These are phyloP conservation scores for Leptothorax acervorum DNA, from an alignment of 2,888 invertebrate genomes.

Conservation along the genomic window DNA sequence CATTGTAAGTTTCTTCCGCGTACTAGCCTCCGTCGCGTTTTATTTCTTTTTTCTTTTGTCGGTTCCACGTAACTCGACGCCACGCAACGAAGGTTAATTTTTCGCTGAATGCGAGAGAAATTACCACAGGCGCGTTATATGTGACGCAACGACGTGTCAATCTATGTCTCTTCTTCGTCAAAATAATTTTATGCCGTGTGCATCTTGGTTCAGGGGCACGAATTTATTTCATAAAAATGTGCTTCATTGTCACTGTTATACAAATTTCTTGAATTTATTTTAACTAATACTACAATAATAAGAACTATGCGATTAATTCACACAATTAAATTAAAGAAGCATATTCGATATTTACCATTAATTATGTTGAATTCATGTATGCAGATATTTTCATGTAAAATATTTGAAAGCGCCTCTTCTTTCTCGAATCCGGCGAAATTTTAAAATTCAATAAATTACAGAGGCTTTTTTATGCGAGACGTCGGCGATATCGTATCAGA, in stretches of 20 bases:
- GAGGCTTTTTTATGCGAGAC: not conserved
- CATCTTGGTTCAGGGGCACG: not conserved
- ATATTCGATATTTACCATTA: not conserved
- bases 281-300: not conserved
- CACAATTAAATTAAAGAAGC: not conserved
- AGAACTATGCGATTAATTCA: not conserved
- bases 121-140: not conserved
- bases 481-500: slow-evolving; percentile 41
- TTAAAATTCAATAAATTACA: slow-evolving; percentile 30
- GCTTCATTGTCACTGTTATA: not conserved
- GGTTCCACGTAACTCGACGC: not conserved
- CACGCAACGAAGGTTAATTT: slow-evolving; percentile 24
- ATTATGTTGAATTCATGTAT: not conserved
- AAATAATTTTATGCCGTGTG: not conserved
- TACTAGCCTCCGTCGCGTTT: not conserved
- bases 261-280: not conserved
- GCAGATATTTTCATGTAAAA: not conserved
- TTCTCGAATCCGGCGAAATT: not conserved
- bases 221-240: not conserved
- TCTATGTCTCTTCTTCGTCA: slow-evolving; percentile 13
- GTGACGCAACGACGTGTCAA: slow-evolving; percentile 11
- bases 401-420: not conserved
- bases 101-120: slow-evolving; percentile 22
- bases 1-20: slow-evolving; percentile 15
- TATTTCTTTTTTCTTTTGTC: not conserved